These are phyloP conservation scores for Misgurnus anguillicaudatus DNA, from an alignment of 2,113 vertebrate species.

Conservation along the genomic window DNA sequence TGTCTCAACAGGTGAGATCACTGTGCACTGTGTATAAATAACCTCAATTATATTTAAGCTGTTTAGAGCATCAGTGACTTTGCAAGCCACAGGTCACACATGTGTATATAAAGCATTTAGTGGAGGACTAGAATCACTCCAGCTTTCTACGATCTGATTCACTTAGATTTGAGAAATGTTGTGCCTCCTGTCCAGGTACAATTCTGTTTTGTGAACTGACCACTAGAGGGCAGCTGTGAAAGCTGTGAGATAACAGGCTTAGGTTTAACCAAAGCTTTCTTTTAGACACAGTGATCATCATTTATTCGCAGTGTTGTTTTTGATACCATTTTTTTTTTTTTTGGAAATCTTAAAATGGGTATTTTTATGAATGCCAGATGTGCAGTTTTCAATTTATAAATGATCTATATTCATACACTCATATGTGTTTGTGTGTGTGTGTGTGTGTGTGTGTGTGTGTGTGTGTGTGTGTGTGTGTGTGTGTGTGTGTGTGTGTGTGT, in stretches of 20 bases:
- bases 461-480: no score
- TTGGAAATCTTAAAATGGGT: no score
- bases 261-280: not conserved
- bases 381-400: no score
- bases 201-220: not conserved
- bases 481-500: no score
- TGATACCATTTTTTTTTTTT: not conserved
- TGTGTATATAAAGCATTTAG: not conserved
- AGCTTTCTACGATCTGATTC: not conserved
- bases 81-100: not conserved
- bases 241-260: not conserved
- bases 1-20: slow-evolving; percentile 90
- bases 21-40: not conserved
- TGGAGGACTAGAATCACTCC: not conserved
- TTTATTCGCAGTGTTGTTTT: not conserved
- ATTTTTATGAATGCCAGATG: not conserved
- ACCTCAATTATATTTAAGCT: not conserved
- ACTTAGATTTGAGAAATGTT: not conserved
- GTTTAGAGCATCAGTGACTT: not conserved
- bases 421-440: not conserved
- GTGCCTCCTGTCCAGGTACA: not conserved
- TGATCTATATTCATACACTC: no score
- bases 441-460: no score
- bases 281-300: not conserved
- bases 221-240: slow-evolving; percentile 20